These are phyloP conservation scores for Schizopygopsis malacanthus DNA, from an alignment of 2,797 vertebrate genomes.

Conservation along the genomic window DNA sequence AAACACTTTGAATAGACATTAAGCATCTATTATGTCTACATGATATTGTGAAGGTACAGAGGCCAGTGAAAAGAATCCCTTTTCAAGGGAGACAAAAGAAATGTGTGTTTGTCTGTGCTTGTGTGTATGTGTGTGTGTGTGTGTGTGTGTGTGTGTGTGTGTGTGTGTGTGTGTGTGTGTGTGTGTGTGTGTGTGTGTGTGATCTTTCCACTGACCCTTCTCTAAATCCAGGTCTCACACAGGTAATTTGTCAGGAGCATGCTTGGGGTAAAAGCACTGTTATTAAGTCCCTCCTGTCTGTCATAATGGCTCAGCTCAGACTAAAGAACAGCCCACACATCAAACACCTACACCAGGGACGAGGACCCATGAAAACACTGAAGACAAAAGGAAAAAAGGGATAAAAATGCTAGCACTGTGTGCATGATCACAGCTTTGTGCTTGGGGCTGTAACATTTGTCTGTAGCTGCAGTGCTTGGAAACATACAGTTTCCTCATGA, in stretches of 20 bases:
- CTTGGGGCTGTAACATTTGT: constrained; percentile 19
- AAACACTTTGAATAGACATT: constrained; percentile 37
- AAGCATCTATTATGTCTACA: constrained; percentile 35
- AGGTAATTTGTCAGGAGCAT: constrained; percentile 57
- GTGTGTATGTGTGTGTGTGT: not conserved
- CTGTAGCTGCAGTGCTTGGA: not conserved
- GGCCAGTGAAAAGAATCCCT: constrained; percentile 11
- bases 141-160: not conserved
- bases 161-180: not conserved
- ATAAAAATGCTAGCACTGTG: constrained; percentile 24
- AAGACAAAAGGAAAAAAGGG: constrained; percentile 34
- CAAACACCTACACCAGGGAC: constrained; percentile 45
- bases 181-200: not conserved
- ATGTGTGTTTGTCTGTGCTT: constrained; percentile 8
- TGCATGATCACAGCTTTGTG: constrained; percentile 28
- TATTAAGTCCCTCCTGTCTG: constrained; percentile 50
- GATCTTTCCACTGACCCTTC: constrained; percentile 47
- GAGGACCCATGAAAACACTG: constrained; percentile 22
- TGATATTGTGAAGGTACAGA: constrained; percentile 22
- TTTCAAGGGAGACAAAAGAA: constrained; percentile 29
- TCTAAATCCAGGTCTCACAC: constrained; percentile 53
- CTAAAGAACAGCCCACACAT: constrained; percentile 50
- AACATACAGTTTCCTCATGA: not conserved
- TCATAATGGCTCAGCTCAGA: constrained; percentile 50
- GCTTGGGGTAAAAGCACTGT: constrained; percentile 48